These are phyloP conservation scores for Ctenopoma multispine DNA, from an alignment of 2,797 vertebrate genomes.

Conservation along the genomic window DNA sequence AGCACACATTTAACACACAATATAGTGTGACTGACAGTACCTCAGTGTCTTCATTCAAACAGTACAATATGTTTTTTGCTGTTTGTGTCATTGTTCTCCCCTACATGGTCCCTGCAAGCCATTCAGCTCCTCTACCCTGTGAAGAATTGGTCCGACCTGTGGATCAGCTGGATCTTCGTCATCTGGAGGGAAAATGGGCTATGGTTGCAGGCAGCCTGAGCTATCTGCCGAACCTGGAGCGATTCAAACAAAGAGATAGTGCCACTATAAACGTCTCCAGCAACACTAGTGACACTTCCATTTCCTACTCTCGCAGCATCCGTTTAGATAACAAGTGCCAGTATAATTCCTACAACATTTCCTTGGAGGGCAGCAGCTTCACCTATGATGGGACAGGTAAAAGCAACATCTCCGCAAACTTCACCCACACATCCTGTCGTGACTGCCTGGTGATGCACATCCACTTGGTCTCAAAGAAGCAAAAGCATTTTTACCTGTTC, in stretches of 20 bases:
- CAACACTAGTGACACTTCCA: background rate
- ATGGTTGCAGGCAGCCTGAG: slow-evolving; percentile 49
- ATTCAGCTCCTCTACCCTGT: slow-evolving; percentile 47
- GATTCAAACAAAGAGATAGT: slow-evolving; percentile 38
- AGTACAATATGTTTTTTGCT: slow-evolving; percentile 32
- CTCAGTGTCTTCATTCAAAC: background rate
- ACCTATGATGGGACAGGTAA: background rate
- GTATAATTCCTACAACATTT: slow-evolving; percentile 16
- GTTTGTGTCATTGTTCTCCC: slow-evolving; percentile 17
- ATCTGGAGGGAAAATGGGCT: slow-evolving; percentile 53
- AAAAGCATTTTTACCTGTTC: slow-evolving; percentile 41
- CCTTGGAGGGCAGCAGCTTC: slow-evolving; percentile 19
- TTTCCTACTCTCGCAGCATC: slow-evolving; percentile 36
- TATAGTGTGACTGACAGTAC: background rate
- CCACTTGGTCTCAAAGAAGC: background rate
- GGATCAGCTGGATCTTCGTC: background rate
- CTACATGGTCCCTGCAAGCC: slow-evolving; percentile 32
- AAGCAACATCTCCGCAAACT: slow-evolving; percentile 30
- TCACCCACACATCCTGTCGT: slow-evolving; percentile 43
- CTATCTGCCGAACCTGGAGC: background rate
- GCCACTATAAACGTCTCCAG: slow-evolving; percentile 25
- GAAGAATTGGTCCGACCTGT: slow-evolving; percentile 46
- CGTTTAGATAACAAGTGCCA: slow-evolving; percentile 16
- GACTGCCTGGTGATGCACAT: slow-evolving; percentile 53
- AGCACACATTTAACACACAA: background rate